Conservation (phyloP, 1,140 invertebrate species). For the Tenebrio molitor region DNA sequence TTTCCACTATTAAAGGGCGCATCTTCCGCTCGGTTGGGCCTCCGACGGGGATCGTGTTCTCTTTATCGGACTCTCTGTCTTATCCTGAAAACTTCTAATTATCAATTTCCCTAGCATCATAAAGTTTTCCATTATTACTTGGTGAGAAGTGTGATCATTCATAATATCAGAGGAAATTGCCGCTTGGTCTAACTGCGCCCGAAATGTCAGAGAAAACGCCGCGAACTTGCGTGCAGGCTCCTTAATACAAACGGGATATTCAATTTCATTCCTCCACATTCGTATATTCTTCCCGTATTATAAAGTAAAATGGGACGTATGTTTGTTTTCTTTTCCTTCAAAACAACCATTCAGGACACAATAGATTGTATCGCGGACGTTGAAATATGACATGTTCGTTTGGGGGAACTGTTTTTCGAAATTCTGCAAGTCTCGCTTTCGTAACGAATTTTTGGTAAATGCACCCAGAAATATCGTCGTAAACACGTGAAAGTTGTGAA, state of each 20-base stretch:
- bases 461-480: not conserved
- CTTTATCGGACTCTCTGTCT: not conserved
- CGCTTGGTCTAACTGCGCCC: not conserved
- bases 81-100: slow-evolving; percentile 28
- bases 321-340: slow-evolving; percentile 33
- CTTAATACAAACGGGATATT: slow-evolving; percentile 22
- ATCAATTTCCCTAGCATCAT: slow-evolving; percentile 16
- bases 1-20: not conserved
- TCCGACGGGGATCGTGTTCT: not conserved
- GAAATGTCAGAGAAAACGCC: not conserved
- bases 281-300: slow-evolving; percentile 5
- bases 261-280: slow-evolving; percentile 15
- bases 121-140: slow-evolving; percentile 33
- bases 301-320: slow-evolving; percentile 30
- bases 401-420: slow-evolving; percentile 12
- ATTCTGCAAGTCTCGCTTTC: not conserved
- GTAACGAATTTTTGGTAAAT: not conserved
- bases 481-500: too few relatives aligned
- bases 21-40: not conserved
- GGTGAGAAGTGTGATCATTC: slow-evolving; percentile 24
- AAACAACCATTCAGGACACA: slow-evolving; percentile 28
- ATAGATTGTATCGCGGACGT: slow-evolving; percentile 26
- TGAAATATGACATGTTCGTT: slow-evolving; percentile 27
- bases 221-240: not conserved
- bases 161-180: slow-evolving; percentile 24